These are phyloP conservation scores for Narcine bancroftii DNA, from an alignment of 2,113 vertebrate species.

Conservation along the genomic window DNA sequence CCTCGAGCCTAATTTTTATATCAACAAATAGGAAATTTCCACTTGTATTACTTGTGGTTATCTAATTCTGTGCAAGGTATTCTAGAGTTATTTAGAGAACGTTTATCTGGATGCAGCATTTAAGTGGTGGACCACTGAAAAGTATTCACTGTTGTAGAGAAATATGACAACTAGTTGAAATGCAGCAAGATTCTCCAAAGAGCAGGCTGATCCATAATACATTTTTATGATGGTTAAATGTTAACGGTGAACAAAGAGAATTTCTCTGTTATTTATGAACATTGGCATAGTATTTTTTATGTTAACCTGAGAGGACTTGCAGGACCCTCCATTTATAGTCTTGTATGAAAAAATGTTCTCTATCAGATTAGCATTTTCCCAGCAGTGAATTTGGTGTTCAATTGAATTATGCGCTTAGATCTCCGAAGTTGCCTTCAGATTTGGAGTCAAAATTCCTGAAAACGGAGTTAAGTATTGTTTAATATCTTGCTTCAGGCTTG, in stretches of 20 bases:
- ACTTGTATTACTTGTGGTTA: background rate
- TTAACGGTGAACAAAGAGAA: background rate
- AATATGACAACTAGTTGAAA: background rate
- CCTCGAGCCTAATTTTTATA: background rate
- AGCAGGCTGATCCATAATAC: background rate
- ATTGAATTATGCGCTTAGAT: background rate
- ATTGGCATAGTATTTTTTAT: background rate
- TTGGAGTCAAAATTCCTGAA: background rate
- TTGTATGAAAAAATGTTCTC: background rate
- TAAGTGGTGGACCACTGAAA: background rate
- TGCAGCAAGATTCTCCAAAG: background rate
- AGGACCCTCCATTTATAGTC: background rate
- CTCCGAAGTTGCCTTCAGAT: background rate
- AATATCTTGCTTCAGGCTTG: background rate
- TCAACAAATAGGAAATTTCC: background rate
- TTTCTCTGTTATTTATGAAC: background rate
- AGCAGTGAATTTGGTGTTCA: background rate
- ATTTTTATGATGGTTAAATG: background rate
- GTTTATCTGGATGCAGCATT: background rate
- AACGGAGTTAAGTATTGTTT: background rate
- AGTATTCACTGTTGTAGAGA: background rate
- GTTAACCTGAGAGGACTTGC: background rate
- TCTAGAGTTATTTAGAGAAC: background rate
- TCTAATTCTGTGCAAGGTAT: background rate
- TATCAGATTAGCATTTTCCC: background rate